Base-by-base conservation (phyloP, 2,797 vertebrate species). In the Tapera naevia region DNA sequence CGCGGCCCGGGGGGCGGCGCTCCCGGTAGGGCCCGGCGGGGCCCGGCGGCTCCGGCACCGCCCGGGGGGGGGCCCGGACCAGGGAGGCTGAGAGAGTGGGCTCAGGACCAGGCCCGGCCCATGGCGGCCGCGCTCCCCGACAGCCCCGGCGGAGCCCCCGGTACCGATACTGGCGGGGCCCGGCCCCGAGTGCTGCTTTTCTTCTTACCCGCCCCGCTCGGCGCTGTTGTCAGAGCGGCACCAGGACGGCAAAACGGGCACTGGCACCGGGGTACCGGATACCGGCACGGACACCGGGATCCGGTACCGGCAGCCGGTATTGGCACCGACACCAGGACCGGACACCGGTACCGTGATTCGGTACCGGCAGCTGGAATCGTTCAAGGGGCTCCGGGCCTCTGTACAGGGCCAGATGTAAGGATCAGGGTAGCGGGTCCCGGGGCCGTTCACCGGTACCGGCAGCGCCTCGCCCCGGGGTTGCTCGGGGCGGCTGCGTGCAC, bases 191-290 rank as follows among this genome's bases (percentile, higher is more conserved):
- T 61, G 53, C 17, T 27, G 85, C 80, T 80, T 64, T 69, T 57
- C 80, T 58, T 46, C 7, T 28, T 24, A 61, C 70, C 56, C 45
- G 65, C 90, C 79, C 80, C 73, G 45, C 69, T 69, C 62, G 86
- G 64, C 11, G 86, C 74, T 92, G 91, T 80, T 92, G 86, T 89
- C 86, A 89, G 70, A 81, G 75, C 67, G 73, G 79, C 72, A 60
- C 71, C 89, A 78, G 65, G 13, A 30, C 33, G 14, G 57, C n/a
- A 22, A 13, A 35, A 57, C 56, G 56, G n/a, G 41, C 41, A 43
- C 41, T n/a, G n/a, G n/a, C n/a, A n/a, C n/a, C n/a, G n/a, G n/a
- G n/a, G n/a, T n/a, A n/a, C n/a, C n/a, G 17, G 50, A 41, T 1
- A 32, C 10, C 39, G 53, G 22, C 17, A 2, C 17, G 35, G 45